Percentiles rank a stretch among this genome's conserved stretches.
phyloP scores from a whole-genome alignment of 2,888 invertebrate species.

The Drosophila siamana region DNA sequence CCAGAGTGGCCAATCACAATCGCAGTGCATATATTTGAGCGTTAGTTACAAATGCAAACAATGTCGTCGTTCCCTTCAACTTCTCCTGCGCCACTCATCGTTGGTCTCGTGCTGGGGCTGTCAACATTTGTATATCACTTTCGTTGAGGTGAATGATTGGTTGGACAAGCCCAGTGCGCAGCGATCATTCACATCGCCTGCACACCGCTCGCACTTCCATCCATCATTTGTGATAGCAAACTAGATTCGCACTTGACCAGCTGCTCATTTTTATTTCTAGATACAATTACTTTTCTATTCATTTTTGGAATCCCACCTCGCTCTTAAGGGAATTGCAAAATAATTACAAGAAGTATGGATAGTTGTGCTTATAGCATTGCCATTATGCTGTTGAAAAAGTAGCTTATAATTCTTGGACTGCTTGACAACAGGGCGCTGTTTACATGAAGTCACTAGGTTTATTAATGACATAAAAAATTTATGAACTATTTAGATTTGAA shows the following conservation, averaged over 20 bases:
- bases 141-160: conserved; percentile 41
- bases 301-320: too few relatives aligned
- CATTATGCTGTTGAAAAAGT: too few relatives aligned
- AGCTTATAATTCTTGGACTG: too few relatives aligned
- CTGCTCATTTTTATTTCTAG: not conserved
- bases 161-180: conserved; percentile 23
- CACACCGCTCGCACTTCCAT: not conserved
- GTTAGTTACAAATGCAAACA: conserved; percentile 37
- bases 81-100: not conserved
- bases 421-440: too few relatives aligned
- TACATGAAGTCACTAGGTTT: too few relatives aligned
- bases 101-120: conserved; percentile 70
- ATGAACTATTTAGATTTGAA: too few relatives aligned
- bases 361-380: too few relatives aligned
- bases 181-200: conserved; percentile 37
- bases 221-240: not conserved
- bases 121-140: conserved; percentile 77
- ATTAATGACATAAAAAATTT: too few relatives aligned
- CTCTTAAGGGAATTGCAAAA: too few relatives aligned
- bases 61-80: not conserved
- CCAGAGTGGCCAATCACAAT: conserved; percentile 29
- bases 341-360: too few relatives aligned
- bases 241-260: not conserved
- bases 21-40: conserved; percentile 41
- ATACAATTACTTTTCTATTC: too few relatives aligned